Evolutionary conservation across 2,113 vertebrate species (phyloP), one percentile per base, ranked within the genome.

Genomic region (Toxotes jaculatrix): DNA sequence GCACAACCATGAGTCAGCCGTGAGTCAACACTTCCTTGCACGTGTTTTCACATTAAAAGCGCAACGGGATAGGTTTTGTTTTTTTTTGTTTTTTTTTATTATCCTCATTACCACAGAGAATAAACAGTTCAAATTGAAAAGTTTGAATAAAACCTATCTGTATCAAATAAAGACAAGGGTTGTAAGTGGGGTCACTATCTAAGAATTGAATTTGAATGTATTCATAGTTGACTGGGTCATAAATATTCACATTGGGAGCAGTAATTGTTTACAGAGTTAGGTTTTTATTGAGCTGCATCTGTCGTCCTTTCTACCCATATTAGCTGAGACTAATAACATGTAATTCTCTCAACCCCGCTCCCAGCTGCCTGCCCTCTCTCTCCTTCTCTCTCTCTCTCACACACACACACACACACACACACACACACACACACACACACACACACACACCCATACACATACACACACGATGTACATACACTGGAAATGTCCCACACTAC

Each of bases 41-140:
- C 36, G 23, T 72, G 23, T 56, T 65, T 65, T 72, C 60, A n/a
- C 27, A 14, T 71, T 73, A 47, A 65, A 72, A 72, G 19, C 7
- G 27, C 27, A 27, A 27, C 27, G 27, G 27, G 27, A 27, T 27
- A 27, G 27, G 27, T 27, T 27, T n/a, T n/a, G n/a, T n/a, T n/a
- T n/a, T n/a, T n/a, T n/a, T n/a, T n/a, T n/a, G n/a, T n/a, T n/a
- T n/a, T n/a, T 27, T 27, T 27, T 27, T 27, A 27, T 27, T 27
- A 27, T 27, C 27, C 27, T 27, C 31, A 27, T 5, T 14, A 27
- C 21, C 27, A 12, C 10, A 43, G 42, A 43, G 42, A 43, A 43
- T 43, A 13, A 12, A 43, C 10, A 3, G 11, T 43, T 3, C 12
- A 43, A 12, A 43, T 0, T 43, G 11, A 43, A 27, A 23, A n/a